Percentiles rank a stretch among this genome's conserved stretches.
phyloP scores from a whole-genome alignment of 1,140 invertebrate genomes.

The Antheraea pernyi region DNA sequence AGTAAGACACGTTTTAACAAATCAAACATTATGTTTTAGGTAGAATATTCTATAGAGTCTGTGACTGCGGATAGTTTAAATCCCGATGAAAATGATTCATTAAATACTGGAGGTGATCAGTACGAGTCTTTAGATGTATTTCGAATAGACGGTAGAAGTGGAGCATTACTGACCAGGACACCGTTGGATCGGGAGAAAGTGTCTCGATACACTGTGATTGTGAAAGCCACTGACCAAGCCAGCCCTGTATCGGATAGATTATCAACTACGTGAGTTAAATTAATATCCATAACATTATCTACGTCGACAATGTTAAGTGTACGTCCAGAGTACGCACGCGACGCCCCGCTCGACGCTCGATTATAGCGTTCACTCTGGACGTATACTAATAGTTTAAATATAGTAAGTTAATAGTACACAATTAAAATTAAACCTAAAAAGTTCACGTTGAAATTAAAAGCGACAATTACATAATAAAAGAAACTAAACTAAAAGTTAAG shows the following conservation, averaged over 20 bases:
- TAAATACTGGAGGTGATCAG: slow-evolving; percentile 19
- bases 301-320: too few relatives aligned
- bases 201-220: slow-evolving; percentile 91
- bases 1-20: not conserved
- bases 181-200: slow-evolving; percentile 93
- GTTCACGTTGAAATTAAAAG: too few relatives aligned
- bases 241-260: slow-evolving; percentile 84
- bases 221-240: slow-evolving; percentile 92
- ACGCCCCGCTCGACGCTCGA: too few relatives aligned
- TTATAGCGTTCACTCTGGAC: too few relatives aligned
- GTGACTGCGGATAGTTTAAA: slow-evolving; percentile 80
- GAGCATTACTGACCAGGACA: slow-evolving; percentile 90
- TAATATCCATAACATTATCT: too few relatives aligned
- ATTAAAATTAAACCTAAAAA: too few relatives aligned
- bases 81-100: slow-evolving; percentile 17
- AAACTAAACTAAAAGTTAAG: too few relatives aligned
- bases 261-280: slow-evolving; percentile 82
- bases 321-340: too few relatives aligned
- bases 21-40: slow-evolving; percentile 54
- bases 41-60: slow-evolving; percentile 89
- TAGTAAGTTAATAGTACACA: too few relatives aligned
- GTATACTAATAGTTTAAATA: too few relatives aligned
- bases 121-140: slow-evolving; percentile 83
- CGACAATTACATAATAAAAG: too few relatives aligned
- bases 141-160: slow-evolving; percentile 89